phyloP scores from a whole-genome alignment of 2,888 invertebrate genomes.

The Drosophila longiperda region DNA sequence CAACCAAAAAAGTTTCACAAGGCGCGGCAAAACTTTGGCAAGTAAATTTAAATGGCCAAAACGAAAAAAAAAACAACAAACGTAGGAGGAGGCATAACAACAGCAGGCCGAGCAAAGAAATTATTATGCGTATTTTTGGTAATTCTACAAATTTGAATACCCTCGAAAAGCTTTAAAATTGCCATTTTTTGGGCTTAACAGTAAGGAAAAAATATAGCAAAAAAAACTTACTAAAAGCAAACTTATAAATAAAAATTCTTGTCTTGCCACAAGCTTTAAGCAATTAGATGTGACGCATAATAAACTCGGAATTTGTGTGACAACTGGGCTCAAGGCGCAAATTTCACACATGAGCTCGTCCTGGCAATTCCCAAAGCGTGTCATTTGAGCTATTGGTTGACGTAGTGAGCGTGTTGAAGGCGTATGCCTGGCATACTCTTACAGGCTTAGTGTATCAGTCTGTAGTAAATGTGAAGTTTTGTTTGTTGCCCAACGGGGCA shows the following conservation, averaged over 20 bases:
- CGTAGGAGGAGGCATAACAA: slow-evolving; percentile 16
- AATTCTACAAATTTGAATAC: slow-evolving; percentile 50
- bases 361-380: slow-evolving; percentile 42
- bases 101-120: slow-evolving; percentile 33
- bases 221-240: slow-evolving; percentile 3
- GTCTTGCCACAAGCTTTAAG: background rate
- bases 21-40: slow-evolving; percentile 58
- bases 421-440: slow-evolving; percentile 6
- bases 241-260: background rate
- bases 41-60: slow-evolving; percentile 73
- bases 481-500: slow-evolving; percentile 57
- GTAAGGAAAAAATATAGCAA: background rate
- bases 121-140: slow-evolving; percentile 40
- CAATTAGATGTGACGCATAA: background rate
- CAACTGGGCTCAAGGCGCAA: slow-evolving; percentile 22
- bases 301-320: background rate
- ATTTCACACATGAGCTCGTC: slow-evolving; percentile 38
- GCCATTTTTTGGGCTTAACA: slow-evolving; percentile 21
- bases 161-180: slow-evolving; percentile 34
- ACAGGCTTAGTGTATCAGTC: slow-evolving; percentile 10
- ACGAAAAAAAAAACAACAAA: slow-evolving; percentile 33
- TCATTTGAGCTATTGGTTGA: slow-evolving; percentile 6
- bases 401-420: background rate
- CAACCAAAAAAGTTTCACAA: slow-evolving; percentile 49
- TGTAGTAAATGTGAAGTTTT: slow-evolving; percentile 21